phyloP scores from a whole-genome alignment of 2,113 vertebrate genomes.

The Lathamus discolor region DNA sequence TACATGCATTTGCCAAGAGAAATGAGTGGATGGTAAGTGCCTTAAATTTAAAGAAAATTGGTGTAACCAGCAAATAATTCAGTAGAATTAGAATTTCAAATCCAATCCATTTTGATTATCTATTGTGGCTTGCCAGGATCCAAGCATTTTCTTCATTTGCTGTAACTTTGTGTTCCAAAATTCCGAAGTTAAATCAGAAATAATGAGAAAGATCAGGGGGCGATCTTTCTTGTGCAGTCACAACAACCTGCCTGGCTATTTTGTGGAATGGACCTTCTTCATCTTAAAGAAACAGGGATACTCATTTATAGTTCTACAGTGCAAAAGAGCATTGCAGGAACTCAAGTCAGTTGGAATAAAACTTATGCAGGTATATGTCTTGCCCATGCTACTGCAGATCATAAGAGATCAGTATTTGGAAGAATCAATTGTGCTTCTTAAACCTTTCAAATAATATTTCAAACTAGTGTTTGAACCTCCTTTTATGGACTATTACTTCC shows the following conservation, averaged over 20 bases:
- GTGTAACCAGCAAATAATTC: background rate
- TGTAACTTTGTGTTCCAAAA: background rate
- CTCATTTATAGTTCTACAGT: background rate
- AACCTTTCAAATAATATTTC: background rate
- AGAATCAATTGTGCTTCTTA: background rate
- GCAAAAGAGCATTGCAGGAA: background rate
- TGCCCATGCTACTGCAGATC: background rate
- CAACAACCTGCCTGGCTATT: background rate
- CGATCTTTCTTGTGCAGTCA: background rate
- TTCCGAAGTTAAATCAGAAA: background rate
- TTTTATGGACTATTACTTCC: background rate
- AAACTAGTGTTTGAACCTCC: background rate
- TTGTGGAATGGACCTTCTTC: background rate
- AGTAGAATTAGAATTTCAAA: background rate
- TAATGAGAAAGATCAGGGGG: background rate
- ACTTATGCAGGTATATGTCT: background rate
- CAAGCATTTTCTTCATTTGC: background rate
- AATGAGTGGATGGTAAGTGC: background rate
- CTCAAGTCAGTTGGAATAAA: background rate
- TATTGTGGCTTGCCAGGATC: background rate
- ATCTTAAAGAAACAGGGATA: background rate
- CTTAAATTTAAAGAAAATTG: background rate
- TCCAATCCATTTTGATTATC: background rate
- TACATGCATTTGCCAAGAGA: background rate
- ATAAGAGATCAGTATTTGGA: background rate